Conservation (phyloP, 2,888 invertebrate species). For the Chrysina gloriosa region DNA sequence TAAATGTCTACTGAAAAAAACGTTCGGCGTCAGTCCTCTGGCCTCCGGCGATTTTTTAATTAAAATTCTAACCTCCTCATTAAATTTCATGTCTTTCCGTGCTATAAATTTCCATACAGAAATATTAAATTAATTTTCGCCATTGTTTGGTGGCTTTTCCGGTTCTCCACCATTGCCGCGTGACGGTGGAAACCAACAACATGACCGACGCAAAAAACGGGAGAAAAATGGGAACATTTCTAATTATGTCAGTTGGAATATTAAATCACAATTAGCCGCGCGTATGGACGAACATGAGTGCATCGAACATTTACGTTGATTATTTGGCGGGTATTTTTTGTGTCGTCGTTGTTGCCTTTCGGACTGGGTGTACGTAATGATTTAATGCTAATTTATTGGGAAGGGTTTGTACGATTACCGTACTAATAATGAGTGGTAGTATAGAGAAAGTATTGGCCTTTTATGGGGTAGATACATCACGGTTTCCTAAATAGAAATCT, state of each 20-base stretch:
- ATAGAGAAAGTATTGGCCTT: no score
- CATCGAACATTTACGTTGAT: slow-evolving; percentile 11
- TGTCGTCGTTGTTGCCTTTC: neutral
- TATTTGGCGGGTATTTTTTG: neutral
- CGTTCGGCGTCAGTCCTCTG: neutral
- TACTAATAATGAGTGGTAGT: no score
- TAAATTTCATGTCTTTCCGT: slow-evolving; percentile 36
- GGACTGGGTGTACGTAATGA: neutral
- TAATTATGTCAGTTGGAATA: slow-evolving; percentile 35
- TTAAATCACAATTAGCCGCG: slow-evolving; percentile 33
- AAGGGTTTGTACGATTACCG: no score
- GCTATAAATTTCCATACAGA: slow-evolving; percentile 38
- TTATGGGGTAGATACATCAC: no score
- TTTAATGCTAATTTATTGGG: no score
- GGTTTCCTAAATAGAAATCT: no score
- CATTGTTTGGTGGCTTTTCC: slow-evolving; percentile 34
- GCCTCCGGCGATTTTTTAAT: slow-evolving; percentile 33
- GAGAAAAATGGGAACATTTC: slow-evolving; percentile 31
- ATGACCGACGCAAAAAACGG: slow-evolving; percentile 11
- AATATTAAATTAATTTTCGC: slow-evolving; percentile 37
- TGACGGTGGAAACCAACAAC: neutral
- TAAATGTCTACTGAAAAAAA: slow-evolving; percentile 18
- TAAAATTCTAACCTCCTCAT: slow-evolving; percentile 39
- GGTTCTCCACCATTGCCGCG: slow-evolving; percentile 16
- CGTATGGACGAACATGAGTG: slow-evolving; percentile 18